phyloP scores from a whole-genome alignment of 23 tunicate genomes.

The Trididemnum nubilum region DNA sequence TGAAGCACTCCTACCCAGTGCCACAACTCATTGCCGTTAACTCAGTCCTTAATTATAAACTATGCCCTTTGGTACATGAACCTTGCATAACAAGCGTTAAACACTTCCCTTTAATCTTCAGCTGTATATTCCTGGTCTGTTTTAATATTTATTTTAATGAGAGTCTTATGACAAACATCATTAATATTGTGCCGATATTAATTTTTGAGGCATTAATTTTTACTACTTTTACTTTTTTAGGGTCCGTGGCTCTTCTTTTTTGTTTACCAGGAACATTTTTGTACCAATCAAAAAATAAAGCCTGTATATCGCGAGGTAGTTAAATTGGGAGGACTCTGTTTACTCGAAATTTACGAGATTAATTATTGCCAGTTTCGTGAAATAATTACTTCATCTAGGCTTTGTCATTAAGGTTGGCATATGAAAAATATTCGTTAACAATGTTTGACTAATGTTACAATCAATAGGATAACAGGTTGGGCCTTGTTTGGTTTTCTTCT shows the following conservation, averaged over 20 bases:
- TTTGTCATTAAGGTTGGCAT: constrained; percentile 21
- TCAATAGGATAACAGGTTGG: constrained; percentile 7
- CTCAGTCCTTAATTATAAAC: too few species aligned
- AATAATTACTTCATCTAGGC: constrained; percentile 33
- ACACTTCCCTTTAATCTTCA: too few species aligned
- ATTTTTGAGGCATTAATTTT: constrained; percentile 9
- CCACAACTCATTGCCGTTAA: too few species aligned
- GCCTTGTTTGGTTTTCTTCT: constrained; percentile 2
- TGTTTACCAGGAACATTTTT: not conserved
- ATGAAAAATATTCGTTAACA: not conserved
- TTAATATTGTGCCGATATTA: not conserved
- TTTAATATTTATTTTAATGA: too few species aligned
- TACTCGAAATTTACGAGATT: constrained; percentile 42
- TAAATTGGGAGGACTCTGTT: constrained; percentile 41
- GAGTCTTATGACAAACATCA: not conserved
- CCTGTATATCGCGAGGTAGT: not conserved
- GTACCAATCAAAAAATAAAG: too few species aligned
- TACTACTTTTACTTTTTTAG: constrained; percentile 1
- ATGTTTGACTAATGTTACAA: constrained; percentile 18
- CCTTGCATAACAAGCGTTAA: too few species aligned
- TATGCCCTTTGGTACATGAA: too few species aligned
- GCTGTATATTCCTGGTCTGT: not conserved
- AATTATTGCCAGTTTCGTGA: constrained; percentile 38
- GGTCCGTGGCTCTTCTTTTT: not conserved
- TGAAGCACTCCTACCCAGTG: too few species aligned